Evolutionary conservation across 2,113 vertebrate genomes (phyloP).

Genomic region (Mormyrus iriodes): DNA sequence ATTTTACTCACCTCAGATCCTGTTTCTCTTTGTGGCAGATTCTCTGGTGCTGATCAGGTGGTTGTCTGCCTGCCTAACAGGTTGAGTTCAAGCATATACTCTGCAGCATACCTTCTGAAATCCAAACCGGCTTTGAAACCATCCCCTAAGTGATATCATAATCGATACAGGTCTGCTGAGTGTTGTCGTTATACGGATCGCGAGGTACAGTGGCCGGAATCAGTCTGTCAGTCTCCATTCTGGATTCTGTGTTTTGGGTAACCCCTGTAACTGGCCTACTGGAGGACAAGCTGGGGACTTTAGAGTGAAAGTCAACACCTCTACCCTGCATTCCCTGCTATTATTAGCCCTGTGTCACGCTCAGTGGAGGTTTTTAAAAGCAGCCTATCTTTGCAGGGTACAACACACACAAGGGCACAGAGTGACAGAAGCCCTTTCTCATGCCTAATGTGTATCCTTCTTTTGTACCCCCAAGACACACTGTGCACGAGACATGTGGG

Average conservation of each 20-base stretch:
- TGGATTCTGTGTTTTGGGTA: not conserved
- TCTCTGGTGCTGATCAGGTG: not conserved
- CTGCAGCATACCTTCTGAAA: not conserved
- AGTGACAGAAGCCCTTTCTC: not conserved
- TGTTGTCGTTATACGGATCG: not conserved
- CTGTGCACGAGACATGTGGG: no score
- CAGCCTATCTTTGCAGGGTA: not conserved
- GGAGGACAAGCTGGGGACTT: not conserved
- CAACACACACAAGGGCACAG: not conserved
- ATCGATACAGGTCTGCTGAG: not conserved
- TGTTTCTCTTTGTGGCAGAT: not conserved
- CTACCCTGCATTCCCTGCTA: slow-evolving; percentile 61
- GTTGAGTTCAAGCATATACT: not conserved
- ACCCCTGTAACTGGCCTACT: slow-evolving; percentile 3
- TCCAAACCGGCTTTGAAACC: not conserved
- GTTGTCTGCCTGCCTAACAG: not conserved
- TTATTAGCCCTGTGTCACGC: slow-evolving; percentile 45
- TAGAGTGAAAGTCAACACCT: slow-evolving; percentile 47
- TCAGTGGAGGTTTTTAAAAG: not conserved
- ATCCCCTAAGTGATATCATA: not conserved
- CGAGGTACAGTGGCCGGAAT: not conserved
- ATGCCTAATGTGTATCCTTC: not conserved
- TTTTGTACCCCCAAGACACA: not conserved
- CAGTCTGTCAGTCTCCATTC: not conserved
- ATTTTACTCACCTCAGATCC: not conserved